phyloP scores from a whole-genome alignment of 2,113 vertebrate genomes.

The Physeter macrocephalus region DNA sequence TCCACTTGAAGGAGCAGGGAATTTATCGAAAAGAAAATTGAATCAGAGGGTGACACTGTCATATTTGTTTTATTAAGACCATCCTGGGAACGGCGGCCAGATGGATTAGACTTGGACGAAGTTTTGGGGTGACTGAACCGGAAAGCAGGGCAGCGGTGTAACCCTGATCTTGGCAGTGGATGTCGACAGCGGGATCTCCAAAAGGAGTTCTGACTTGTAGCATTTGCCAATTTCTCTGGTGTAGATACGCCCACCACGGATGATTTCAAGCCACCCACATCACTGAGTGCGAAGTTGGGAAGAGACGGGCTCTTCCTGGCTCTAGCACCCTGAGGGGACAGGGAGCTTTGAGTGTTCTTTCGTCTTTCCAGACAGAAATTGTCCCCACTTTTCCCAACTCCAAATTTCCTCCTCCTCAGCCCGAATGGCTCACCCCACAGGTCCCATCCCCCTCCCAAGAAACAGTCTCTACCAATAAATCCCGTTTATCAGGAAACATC shows the following conservation, averaged over 20 bases:
- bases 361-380: not conserved
- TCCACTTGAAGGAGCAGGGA: not conserved
- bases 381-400: not conserved
- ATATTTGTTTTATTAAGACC: not conserved
- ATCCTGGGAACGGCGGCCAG: not conserved
- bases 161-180: not conserved
- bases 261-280: not conserved
- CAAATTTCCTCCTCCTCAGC: not conserved
- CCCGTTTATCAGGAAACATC: not conserved
- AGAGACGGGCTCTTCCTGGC: not conserved
- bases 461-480: not conserved
- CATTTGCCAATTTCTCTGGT: not conserved
- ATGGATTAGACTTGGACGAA: not conserved
- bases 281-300: not conserved
- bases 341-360: not conserved
- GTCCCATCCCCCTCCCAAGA: not conserved
- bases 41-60: not conserved
- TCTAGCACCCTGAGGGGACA: accelerated
- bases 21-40: not conserved
- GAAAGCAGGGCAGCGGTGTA: not conserved
- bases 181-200: not conserved
- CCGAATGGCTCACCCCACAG: not conserved
- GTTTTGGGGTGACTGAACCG: not conserved
- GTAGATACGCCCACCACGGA: not conserved
- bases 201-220: not conserved